phyloP scores from a whole-genome alignment of 2,113 vertebrate genomes.

The Machaerirhynchus nigripectus region DNA sequence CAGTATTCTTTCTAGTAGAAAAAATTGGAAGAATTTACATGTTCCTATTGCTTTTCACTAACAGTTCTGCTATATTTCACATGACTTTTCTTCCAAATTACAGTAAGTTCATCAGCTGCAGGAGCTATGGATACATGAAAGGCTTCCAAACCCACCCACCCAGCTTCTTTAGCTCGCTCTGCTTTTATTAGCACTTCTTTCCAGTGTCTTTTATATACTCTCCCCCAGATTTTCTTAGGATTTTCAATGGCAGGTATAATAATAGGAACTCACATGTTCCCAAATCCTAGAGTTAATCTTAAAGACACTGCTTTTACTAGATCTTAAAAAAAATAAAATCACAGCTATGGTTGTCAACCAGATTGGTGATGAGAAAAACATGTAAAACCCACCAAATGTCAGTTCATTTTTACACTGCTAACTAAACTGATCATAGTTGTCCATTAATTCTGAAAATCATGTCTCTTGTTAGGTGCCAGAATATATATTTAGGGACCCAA shows the following conservation, averaged over 20 bases:
- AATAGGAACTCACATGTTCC: slow-evolving; percentile 4
- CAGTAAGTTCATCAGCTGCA: neutral
- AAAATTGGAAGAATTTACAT: neutral
- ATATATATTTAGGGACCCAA: neutral
- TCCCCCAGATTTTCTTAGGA: neutral
- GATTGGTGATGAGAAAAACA: neutral
- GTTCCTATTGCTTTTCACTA: neutral
- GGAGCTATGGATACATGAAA: neutral
- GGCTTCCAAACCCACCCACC: slow-evolving; percentile 4
- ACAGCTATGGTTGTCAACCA: neutral
- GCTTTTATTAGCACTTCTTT: slow-evolving; percentile 27
- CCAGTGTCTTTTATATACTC: neutral
- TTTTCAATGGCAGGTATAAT: slow-evolving; percentile 15
- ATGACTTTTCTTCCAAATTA: neutral
- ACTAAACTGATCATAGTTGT: neutral
- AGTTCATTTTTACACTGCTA: neutral
- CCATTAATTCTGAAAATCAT: neutral
- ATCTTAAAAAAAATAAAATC: neutral
- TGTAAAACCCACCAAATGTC: neutral
- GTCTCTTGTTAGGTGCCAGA: neutral
- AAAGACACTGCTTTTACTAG: neutral
- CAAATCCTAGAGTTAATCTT: neutral
- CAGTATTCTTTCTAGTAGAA: neutral
- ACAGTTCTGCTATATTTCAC: neutral
- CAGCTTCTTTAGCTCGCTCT: neutral